phyloP scores from a whole-genome alignment of 1,140 invertebrate genomes.

The Neuroterus valhalla region DNA sequence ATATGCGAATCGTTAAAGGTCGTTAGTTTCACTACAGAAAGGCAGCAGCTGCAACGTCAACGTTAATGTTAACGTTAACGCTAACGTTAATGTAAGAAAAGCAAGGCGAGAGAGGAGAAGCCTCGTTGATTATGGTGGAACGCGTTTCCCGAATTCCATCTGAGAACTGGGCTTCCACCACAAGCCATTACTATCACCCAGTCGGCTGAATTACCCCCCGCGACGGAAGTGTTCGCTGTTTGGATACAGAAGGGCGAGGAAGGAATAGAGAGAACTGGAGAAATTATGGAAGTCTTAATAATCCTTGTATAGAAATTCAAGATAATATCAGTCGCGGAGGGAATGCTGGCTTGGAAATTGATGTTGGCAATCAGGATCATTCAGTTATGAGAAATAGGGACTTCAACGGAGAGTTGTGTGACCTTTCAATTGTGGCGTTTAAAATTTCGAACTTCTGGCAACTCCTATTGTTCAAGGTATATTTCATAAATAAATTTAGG shows the following conservation, averaged over 20 bases:
- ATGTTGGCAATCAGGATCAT: no score
- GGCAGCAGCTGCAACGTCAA: conserved; percentile 15
- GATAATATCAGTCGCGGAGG: background rate
- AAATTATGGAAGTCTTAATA: conserved; percentile 22
- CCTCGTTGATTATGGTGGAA: conserved; percentile 19
- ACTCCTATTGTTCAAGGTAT: no score
- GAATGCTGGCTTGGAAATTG: no score
- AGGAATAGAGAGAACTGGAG: conserved; percentile 7
- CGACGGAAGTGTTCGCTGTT: conserved; percentile 12
- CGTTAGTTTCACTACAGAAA: background rate
- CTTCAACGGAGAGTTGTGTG: no score
- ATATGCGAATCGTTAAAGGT: background rate
- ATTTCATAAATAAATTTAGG: no score
- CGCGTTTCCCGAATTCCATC: conserved; percentile 20
- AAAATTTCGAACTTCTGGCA: no score
- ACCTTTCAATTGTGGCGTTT: no score
- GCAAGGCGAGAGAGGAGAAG: background rate
- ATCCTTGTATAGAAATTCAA: conserved; percentile 4
- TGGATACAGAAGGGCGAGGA: background rate
- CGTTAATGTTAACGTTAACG: conserved; percentile 24
- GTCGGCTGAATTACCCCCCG: conserved; percentile 5
- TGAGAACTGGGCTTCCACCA: conserved; percentile 21
- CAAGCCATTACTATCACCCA: conserved; percentile 11
- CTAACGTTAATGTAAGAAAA: conserved; percentile 23
- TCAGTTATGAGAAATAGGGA: no score